A percentile compares a stretch with the other conserved stretches of the same genome.
phyloP scores from a whole-genome alignment of 2,888 invertebrate genomes.

The Tenthredo notha region DNA sequence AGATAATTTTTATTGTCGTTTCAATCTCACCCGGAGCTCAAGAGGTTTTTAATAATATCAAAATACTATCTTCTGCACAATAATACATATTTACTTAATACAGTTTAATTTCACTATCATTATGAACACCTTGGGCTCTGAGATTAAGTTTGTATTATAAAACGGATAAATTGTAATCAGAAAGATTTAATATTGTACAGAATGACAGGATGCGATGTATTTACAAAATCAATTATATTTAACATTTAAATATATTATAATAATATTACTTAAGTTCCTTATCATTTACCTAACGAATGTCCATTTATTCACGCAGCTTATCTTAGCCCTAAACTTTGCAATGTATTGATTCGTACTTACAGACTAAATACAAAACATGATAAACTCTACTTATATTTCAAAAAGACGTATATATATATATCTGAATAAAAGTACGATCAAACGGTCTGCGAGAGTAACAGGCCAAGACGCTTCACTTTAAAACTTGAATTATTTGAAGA shows the following conservation, averaged over 20 bases:
- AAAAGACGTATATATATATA: slow-evolving; percentile 41
- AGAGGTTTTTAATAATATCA: slow-evolving; percentile 19
- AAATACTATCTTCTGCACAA: slow-evolving; percentile 45
- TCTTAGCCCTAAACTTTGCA: slow-evolving; percentile 65
- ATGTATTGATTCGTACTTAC: slow-evolving; percentile 56
- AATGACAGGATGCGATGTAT: slow-evolving; percentile 71
- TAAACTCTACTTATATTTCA: slow-evolving; percentile 57
- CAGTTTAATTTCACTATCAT: slow-evolving; percentile 16
- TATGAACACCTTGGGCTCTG: neutral
- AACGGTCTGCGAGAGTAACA: slow-evolving; percentile 63
- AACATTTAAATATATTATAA: slow-evolving; percentile 71
- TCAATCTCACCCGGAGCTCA: slow-evolving; percentile 1
- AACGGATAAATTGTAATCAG: slow-evolving; percentile 58
- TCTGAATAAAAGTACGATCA: slow-evolving; percentile 38
- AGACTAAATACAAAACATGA: slow-evolving; percentile 60
- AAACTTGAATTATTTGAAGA: slow-evolving; percentile 58
- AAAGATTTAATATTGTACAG: slow-evolving; percentile 71
- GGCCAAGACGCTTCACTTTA: slow-evolving; percentile 62
- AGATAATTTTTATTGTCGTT: slow-evolving; percentile 18
- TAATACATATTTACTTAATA: slow-evolving; percentile 16
- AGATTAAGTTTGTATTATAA: slow-evolving; percentile 62
- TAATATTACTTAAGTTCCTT: slow-evolving; percentile 67
- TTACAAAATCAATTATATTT: slow-evolving; percentile 74
- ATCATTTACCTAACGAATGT: slow-evolving; percentile 61
- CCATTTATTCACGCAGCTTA: slow-evolving; percentile 62